Evolutionary conservation across 2,113 vertebrate genomes (phyloP).

Genomic region (Anoplopoma fimbria): DNA sequence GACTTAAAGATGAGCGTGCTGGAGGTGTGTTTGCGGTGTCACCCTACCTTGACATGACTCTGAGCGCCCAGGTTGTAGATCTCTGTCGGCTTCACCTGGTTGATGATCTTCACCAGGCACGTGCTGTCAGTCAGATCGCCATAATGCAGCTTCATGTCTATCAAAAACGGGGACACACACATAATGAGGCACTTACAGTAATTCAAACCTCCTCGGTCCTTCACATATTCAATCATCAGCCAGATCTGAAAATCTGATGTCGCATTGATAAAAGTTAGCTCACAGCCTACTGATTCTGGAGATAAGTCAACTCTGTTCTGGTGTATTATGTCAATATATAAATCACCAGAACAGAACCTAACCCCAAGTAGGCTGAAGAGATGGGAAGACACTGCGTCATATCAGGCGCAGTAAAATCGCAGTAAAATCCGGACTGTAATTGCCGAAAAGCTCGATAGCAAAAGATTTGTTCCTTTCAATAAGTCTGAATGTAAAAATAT

Average conservation of each 20-base stretch:
- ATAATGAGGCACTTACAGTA: background rate
- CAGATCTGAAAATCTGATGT: background rate
- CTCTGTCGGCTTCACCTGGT: conserved; percentile 93
- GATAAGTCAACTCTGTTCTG: too few relatives aligned
- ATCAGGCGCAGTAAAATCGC: too few relatives aligned
- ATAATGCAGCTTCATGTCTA: conserved; percentile 98
- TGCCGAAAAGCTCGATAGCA: too few relatives aligned
- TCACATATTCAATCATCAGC: background rate
- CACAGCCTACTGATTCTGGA: background rate
- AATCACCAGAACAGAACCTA: too few relatives aligned
- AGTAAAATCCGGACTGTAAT: too few relatives aligned
- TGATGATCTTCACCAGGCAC: conserved; percentile 98
- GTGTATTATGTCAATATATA: too few relatives aligned
- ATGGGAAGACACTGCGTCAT: too few relatives aligned
- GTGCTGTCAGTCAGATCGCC: conserved; percentile 98
- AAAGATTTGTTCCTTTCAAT: too few relatives aligned
- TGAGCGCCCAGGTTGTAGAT: conserved; percentile 98
- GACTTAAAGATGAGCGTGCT: background rate
- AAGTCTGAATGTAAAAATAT: too few relatives aligned
- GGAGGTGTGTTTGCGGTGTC: background rate
- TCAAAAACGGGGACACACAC: background rate
- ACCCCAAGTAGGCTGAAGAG: too few relatives aligned
- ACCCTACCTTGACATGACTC: conserved; percentile 95
- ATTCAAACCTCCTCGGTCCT: background rate
- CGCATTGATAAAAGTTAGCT: background rate